Evolutionary conservation across 1,140 invertebrate species (phyloP), one percentile per base, ranked within the genome.

Genomic region (Diprion similis): DNA sequence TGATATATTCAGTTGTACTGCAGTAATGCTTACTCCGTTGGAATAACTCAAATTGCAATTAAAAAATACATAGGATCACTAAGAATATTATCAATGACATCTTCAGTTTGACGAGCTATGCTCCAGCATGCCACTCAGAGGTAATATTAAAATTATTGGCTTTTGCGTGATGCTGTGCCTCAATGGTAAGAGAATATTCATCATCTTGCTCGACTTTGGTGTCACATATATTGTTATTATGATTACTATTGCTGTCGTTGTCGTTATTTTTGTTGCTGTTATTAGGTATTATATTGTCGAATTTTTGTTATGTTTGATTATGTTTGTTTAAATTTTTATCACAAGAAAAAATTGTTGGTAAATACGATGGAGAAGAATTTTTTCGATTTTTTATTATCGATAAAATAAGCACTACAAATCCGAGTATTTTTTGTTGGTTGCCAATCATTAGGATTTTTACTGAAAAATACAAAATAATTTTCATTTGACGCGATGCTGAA

Each of bases 1-100:
- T 19, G 65, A 18, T 7, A 75, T 75, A 71, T 77, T 75, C 17
- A 75, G 71, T 67, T 77, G 73, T 11, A 77, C 68, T 75, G 46
- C 71, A 47, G 76, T 71, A 71, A 48, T 73, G 46, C 68, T 75
- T 13, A 77, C 45, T 45, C 47, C 73, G 68, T 73, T 59, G 9
- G 2, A 10, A 46, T 17, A 45, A 59, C 48, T 18, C 9, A 74
- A 13, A 68, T 72, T 70, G 47, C 73, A 77, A 17, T n/a, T n/a
- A 77, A 59, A 64, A 77, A 75, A 68, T 66, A 75, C 9, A 47
- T 68, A 46, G 13, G 37, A 37, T 70, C 10, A 70, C 46, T 45
- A 17, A 47, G 46, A 70, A 46, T 45, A 64, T 15, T 37, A 15
- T 51, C 15, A 10, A 51, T 51, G 10, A 10, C 15, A 15, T 10